These are phyloP conservation scores for Tenualosa thibaudeaui DNA, from an alignment of 2,797 vertebrate genomes.

Conservation along the genomic window DNA sequence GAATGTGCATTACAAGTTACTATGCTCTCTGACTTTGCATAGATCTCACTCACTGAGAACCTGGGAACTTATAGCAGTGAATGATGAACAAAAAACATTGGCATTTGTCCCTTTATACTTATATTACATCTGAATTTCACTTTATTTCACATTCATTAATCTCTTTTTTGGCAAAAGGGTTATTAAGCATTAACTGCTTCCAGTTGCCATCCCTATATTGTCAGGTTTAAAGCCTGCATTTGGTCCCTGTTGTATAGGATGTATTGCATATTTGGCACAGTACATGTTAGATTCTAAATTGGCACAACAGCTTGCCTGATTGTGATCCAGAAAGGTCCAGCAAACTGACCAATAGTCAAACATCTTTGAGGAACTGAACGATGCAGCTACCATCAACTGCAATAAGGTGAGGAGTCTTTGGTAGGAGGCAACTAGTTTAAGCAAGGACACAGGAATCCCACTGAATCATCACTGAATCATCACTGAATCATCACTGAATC, in stretches of 20 bases:
- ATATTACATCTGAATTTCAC: not conserved
- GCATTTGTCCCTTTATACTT: conserved; percentile 7
- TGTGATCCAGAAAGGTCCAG: conserved; percentile 2
- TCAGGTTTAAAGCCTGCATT: not conserved
- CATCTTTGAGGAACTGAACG: not conserved
- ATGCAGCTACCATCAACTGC: not conserved
- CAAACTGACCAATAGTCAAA: conserved; percentile 16
- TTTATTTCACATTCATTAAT: conserved; percentile 18
- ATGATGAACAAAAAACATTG: not conserved
- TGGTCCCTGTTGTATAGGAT: not conserved
- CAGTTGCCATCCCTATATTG: not conserved
- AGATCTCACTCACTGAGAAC: not conserved
- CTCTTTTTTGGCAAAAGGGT: conserved; percentile 1
- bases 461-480: conserved; percentile 71
- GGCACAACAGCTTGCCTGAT: not conserved
- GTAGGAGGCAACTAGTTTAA: not conserved
- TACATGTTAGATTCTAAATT: not conserved
- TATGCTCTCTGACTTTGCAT: not conserved
- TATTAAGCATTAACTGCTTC: not conserved
- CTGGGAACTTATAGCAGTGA: not conserved
- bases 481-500: conserved; percentile 69
- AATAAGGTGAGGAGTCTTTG: conserved; percentile 1
- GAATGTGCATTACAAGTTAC: not conserved
- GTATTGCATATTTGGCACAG: conserved; percentile 9
- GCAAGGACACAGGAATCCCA: not conserved